Evolutionary conservation across 1,140 invertebrate genomes (phyloP), one percentile per base, ranked within the genome.

Genomic region (Drosophila auraria): DNA sequence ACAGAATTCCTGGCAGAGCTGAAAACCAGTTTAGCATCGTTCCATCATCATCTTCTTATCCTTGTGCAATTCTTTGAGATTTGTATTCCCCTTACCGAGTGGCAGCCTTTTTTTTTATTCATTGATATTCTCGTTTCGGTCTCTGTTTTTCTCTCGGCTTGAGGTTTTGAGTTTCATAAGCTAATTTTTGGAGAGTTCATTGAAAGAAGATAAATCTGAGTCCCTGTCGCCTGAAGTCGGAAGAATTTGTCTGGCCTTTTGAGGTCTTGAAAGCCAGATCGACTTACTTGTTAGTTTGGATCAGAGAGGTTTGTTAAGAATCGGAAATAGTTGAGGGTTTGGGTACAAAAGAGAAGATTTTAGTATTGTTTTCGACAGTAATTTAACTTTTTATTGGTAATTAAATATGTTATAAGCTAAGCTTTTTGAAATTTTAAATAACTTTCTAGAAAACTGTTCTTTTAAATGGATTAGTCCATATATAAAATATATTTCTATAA

Each of bases 131-230:
- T 30, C 27, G 15, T 30, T 60, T 30, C n/a, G n/a, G n/a, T 65
- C 58, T 36, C 42, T 6, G 23, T 14, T 25, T 14, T 17, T 15
- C 33, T 27, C 3, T 27, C 6, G 36, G 15, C 4, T 30, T 14
- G 12, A 2, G 68, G 68, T 71, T 71, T 71, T 71, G 33, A 69
- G 33, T 71, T 71, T 69, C 68, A 71, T 71, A 71, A 71, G 68
- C 68, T 71, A 71, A 69, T 71, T 71, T 71, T 71, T 66, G 42
- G 50, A 69, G 68, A 57, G 50, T 69, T 44, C 68, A 69, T 71
- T 71, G 40, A 71, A 71, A 69, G 25, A 57, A 56, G 64, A 69
- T 69, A 49, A 71, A 71, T 69, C 68, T 71, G 68, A 71, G 64
- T 71, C 68, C 64, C 63, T 69, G 50, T 71, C 65, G 42, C 63